Evolutionary conservation across 1,140 invertebrate genomes (phyloP), one percentile per base, ranked within the genome.

Genomic region (Spodoptera frugiperda): DNA sequence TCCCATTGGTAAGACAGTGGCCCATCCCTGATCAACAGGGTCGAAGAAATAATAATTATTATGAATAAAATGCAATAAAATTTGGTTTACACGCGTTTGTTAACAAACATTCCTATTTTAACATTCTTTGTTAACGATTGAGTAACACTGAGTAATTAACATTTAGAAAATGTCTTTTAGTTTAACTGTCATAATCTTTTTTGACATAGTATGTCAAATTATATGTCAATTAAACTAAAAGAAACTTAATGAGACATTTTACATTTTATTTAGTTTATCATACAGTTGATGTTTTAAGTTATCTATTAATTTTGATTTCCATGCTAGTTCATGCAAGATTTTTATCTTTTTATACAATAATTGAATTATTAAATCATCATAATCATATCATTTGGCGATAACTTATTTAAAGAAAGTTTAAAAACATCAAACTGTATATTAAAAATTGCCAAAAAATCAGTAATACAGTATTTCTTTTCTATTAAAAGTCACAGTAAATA

Each of bases 21-120:
- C 78, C 70, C 75, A 77, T 53, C 75, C 78, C 78, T 70, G 78
- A 51, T 80, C 78, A 77, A 80, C 78, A 55, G 74, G 78, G 8
- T 72, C 54, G 14, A 15, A 63, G 21, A 49, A 25, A 67, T 67
- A 49, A 67, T 49, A 25, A 39, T 39, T 9, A 39, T 39, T 39
- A 39, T 39, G 33, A 6, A 8, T 59, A 73, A 73, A 73, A 73
- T 73, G 71, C 71, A 73, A 73, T 30, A 39, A 25, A 71, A 55
- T 39, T 21, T 19, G 30, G 63, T 25, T 25, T 12, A 49, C 63
- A 30, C 33, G 17, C 8, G 10, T 2, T 14, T 25, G 44, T n/a
- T 44, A 25, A 17, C 17, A 44, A 63, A 63, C 39, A 44, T 11
- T 17, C 6, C 4, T 30, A 11, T 30, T 57, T 57, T 57, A 39